These are phyloP conservation scores for Phorcus lineatus DNA, from an alignment of 2,888 invertebrate species.

Conservation along the genomic window DNA sequence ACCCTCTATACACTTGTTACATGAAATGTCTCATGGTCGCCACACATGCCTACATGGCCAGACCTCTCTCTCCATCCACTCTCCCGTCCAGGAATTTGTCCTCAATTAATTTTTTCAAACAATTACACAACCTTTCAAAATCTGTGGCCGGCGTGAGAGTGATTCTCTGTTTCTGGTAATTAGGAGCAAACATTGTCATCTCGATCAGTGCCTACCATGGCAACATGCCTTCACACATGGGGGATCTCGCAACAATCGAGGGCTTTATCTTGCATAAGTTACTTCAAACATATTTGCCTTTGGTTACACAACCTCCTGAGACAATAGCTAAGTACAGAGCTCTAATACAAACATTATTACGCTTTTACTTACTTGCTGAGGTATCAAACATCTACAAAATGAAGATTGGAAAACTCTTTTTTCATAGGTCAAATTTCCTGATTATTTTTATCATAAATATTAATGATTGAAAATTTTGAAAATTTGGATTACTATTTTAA, in stretches of 20 bases:
- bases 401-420: too few relatives aligned
- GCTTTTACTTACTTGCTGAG: too few relatives aligned
- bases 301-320: background rate
- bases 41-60: conserved; percentile 7
- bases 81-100: background rate
- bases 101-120: conserved; percentile 23
- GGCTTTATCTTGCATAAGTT: background rate
- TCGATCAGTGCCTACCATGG: background rate
- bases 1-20: background rate
- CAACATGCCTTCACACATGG: background rate
- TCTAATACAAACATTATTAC: too few relatives aligned
- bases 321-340: background rate
- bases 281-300: background rate
- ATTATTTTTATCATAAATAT: too few relatives aligned
- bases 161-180: conserved; percentile 12
- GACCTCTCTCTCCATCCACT: background rate
- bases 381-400: too few relatives aligned
- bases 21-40: conserved; percentile 7
- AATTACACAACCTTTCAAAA: conserved; percentile 16
- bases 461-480: too few relatives aligned
- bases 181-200: background rate
- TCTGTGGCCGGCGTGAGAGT: background rate
- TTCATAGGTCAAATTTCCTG: too few relatives aligned
- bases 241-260: background rate
- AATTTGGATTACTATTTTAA: too few relatives aligned